A percentile compares a stretch with the other conserved stretches of the same genome.
These are phyloP conservation scores for Molossus alvarezi DNA, from an alignment of 2,797 vertebrate species.

Conservation along the genomic window DNA sequence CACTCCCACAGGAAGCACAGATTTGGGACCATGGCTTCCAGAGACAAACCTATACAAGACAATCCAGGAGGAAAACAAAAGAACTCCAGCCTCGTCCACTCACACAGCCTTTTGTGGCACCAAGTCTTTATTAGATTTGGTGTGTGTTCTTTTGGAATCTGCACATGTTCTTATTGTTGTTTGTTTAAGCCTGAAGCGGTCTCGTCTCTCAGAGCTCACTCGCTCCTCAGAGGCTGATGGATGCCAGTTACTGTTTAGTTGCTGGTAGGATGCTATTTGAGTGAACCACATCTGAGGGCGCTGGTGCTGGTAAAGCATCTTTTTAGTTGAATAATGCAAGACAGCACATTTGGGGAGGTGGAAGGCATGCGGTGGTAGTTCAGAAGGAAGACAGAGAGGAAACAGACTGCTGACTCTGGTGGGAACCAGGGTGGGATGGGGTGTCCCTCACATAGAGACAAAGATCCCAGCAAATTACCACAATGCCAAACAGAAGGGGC, in stretches of 20 bases:
- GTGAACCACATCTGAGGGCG: conserved; percentile 81
- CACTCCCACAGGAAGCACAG: not conserved
- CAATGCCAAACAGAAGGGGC: conserved; percentile 76
- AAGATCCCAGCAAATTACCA: conserved; percentile 78
- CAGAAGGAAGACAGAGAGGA: conserved; percentile 84
- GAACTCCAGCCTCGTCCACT: not conserved
- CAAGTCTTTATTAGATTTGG: conserved; percentile 78
- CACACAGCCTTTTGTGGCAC: conserved; percentile 24
- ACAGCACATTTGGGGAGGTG: conserved; percentile 82
- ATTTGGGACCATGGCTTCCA: not conserved
- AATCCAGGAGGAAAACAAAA: conserved; percentile 55
- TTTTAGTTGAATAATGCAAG: conserved; percentile 81
- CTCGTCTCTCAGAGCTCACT: conserved; percentile 68
- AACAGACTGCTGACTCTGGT: conserved; percentile 82
- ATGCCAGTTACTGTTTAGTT: conserved; percentile 75
- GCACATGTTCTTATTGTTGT: conserved; percentile 81
- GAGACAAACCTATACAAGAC: conserved; percentile 61
- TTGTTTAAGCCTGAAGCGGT: conserved; percentile 76
- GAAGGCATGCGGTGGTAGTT: conserved; percentile 76
- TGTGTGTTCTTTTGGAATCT: conserved; percentile 79
- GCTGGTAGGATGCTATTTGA: conserved; percentile 80
- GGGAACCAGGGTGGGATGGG: conserved; percentile 82
- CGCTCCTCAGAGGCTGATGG: conserved; percentile 74
- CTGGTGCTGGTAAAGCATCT: conserved; percentile 79
- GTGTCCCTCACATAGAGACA: conserved; percentile 81